A percentile compares a stretch with the other conserved stretches of the same genome.
These are phyloP conservation scores for Myxocyprinus asiaticus DNA, from an alignment of 2,113 vertebrate genomes.

Conservation along the genomic window DNA sequence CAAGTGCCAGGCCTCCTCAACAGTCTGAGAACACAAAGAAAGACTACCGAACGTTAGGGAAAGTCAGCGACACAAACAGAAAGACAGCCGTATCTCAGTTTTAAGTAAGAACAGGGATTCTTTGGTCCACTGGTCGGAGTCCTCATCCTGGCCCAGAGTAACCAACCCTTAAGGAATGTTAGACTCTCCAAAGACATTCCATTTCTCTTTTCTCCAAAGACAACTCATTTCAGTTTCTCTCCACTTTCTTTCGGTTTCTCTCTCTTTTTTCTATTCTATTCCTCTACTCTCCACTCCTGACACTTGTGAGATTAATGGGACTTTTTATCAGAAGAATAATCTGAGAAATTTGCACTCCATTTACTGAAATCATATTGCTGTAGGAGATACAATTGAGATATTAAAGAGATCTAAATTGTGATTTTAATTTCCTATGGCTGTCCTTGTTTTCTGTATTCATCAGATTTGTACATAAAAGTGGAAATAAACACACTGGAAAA, in stretches of 20 bases:
- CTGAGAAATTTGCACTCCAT: not conserved
- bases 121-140: slow-evolving; percentile 3
- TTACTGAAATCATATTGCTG: no score
- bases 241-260: not conserved
- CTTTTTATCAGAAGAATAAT: no score
- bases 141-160: not conserved
- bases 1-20: not conserved
- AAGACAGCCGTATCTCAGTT: not conserved
- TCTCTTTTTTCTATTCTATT: not conserved
- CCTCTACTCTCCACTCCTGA: slow-evolving; percentile 9
- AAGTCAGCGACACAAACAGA: not conserved
- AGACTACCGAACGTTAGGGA: not conserved
- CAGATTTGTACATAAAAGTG: not conserved
- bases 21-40: not conserved
- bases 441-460: not conserved
- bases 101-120: not conserved
- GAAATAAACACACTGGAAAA: not conserved
- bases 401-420: no score
- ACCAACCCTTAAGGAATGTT: slow-evolving; percentile 41
- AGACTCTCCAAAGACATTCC: slow-evolving; percentile 41
- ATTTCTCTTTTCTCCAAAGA: slow-evolving; percentile 12
- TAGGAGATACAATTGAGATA: no score
- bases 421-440: not conserved
- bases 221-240: slow-evolving; percentile 17
- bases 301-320: not conserved